Conservation (phyloP, 2,888 invertebrate genomes). For the Drosophila borealis region DNA sequence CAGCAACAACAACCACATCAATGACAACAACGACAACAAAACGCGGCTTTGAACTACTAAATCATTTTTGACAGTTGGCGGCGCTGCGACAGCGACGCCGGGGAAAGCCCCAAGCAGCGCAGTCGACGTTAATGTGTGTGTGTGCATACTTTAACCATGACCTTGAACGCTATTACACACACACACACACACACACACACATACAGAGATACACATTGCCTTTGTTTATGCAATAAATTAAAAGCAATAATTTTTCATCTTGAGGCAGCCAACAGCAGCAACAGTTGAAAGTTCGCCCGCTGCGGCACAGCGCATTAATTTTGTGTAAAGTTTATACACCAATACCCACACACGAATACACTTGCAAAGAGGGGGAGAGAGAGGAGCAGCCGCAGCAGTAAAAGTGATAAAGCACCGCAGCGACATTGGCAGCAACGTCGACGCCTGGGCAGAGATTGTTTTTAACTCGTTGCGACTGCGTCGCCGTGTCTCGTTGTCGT, state of each 20-base stretch:
- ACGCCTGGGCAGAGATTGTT: constrained; percentile 70
- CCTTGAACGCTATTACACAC: constrained; percentile 70
- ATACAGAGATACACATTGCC: constrained; percentile 46
- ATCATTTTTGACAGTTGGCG: constrained; percentile 81
- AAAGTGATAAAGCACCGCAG: constrained; percentile 79
- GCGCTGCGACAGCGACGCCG: constrained; percentile 59
- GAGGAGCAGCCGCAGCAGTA: constrained; percentile 29
- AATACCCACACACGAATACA: constrained; percentile 41
- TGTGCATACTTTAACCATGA: constrained; percentile 71
- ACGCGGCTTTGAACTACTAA: constrained; percentile 82
- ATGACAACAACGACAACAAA: constrained; percentile 54
- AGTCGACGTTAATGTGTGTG: constrained; percentile 41
- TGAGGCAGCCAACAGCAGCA: constrained; percentile 76
- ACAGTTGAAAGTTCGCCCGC: constrained; percentile 81
- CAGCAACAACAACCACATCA: constrained; percentile 13
- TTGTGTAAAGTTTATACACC: constrained; percentile 73
- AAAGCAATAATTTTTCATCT: constrained; percentile 84
- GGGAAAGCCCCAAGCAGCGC: constrained; percentile 78
- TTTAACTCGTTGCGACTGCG: constrained; percentile 76
- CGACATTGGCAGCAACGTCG: constrained; percentile 66
- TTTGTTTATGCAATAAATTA: constrained; percentile 83
- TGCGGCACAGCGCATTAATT: constrained; percentile 80
- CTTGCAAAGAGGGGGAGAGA: background rate
- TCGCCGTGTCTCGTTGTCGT: constrained; percentile 34
- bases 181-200: constrained; percentile 45